Evolutionary conservation across 2,888 invertebrate species (phyloP), one percentile per base, ranked within the genome.

Genomic region (Dolichopus griseipennis): DNA sequence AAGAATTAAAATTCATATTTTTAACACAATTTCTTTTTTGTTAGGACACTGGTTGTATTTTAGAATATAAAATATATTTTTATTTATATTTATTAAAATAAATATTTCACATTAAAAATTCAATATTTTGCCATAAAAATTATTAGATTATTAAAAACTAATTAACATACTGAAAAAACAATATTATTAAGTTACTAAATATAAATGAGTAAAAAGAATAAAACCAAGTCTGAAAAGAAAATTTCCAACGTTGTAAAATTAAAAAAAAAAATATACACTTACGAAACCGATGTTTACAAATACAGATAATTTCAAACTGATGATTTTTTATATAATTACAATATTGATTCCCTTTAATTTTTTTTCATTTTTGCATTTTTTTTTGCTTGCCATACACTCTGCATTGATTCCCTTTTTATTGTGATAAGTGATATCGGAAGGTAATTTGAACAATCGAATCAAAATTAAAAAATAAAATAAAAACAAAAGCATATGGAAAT

Each of bases 321-420:
- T 52, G 52, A 52, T 18, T 7, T 52, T 52, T 15, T 52, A 12
- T 41, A 52, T 18, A 52, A 52, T 18, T 52, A 52, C 18, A 52
- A 18, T 52, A 18, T 12, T 1, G 52, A 52, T 52, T 52, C 52
- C 52, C 52, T 52, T 52, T 52, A n/a, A 18, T 52, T 52, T 52
- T 52, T 52, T 12, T 18, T 52, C 18, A 52, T 6, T 3, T 37
- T 37, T 37, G 3, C 4, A 37, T 37, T 37, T 37, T 52, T 12
- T 52, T 52, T 18, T 52, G 52, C 52, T 52, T 52, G 52, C 52
- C 52, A 52, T n/a, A 52, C 52, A 52, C 52, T 52, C 52, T 52
- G 52, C 52, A 52, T 52, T 52, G 52, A 52, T 52, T 52, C 52
- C 52, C 52, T 52, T 52, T 52, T 52, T 52, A 18, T 52, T 52